phyloP scores from a whole-genome alignment of 2,113 vertebrate species.

The Maccullochella peelii region DNA sequence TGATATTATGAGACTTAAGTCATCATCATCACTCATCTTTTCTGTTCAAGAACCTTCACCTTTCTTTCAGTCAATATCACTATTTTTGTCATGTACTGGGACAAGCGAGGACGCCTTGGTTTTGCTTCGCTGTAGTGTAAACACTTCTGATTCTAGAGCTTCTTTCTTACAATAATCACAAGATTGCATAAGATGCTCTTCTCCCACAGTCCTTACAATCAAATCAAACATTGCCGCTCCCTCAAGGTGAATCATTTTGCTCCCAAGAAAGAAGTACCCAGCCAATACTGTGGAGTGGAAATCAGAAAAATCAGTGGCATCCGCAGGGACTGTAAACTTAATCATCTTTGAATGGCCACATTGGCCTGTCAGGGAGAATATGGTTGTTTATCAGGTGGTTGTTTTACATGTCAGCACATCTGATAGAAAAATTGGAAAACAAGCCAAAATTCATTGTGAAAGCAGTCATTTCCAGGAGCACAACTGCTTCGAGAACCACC shows the following conservation, averaged over 20 bases:
- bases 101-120: neutral
- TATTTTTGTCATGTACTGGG: slow-evolving; percentile 4
- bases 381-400: slow-evolving; percentile 24
- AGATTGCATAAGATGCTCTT: slow-evolving; percentile 28
- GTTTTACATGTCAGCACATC: slow-evolving; percentile 36
- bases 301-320: slow-evolving; percentile 27
- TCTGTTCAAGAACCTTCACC: slow-evolving; percentile 9
- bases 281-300: slow-evolving; percentile 10
- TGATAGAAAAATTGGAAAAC: slow-evolving; percentile 12
- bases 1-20: neutral
- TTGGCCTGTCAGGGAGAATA: slow-evolving; percentile 34
- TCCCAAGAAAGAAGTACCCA: slow-evolving; percentile 24
- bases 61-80: neutral
- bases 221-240: slow-evolving; percentile 42
- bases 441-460: slow-evolving; percentile 24
- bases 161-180: slow-evolving; percentile 23
- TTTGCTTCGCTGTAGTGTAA: slow-evolving; percentile 7
- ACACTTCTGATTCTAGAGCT: slow-evolving; percentile 28
- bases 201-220: slow-evolving; percentile 32
- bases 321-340: slow-evolving; percentile 23
- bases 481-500: slow-evolving; percentile 32
- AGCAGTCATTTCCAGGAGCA: slow-evolving; percentile 27
- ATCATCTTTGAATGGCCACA: slow-evolving; percentile 38
- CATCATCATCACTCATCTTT: slow-evolving; percentile 22
- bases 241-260: slow-evolving; percentile 45